Evolutionary conservation across 2,888 invertebrate species (phyloP), one percentile per base, ranked within the genome.

Genomic region (Globia sparganii): DNA sequence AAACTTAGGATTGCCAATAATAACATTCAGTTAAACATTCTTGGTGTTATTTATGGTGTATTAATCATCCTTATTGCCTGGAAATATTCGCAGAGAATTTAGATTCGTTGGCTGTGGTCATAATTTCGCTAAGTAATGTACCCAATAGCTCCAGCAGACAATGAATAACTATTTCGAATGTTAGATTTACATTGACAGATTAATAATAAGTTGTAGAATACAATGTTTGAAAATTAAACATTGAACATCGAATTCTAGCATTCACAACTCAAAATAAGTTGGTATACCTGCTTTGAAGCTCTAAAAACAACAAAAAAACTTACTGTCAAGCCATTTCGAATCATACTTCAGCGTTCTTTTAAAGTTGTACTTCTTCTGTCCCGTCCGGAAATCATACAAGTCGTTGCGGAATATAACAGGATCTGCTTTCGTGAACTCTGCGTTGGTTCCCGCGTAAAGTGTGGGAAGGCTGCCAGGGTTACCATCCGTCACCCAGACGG

Each of bases 261-360:
- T 37, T 72, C 34, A 56, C 18, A 31, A 59, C 67, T 31, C 5
- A 46, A n/a, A 49, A 46, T 43, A 21, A 61, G 1, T 46, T 66
- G 15, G n/a, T 49, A 40, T 53, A 25, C 1, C 58, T 69, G 15
- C 11, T 34, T 37, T 37, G 6, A 72, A 56, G 66, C 11, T 53
- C 43, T 6, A 68, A 80, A 61, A 49, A 40, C 28, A 28, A 53
- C 59, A 40, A 53, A 70, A 53, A 59, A 66, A 97, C 97, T 97
- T 92, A 98, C 98, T 98, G 92, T 98, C 98, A 78, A 98, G 95
- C 98, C 98, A 98, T 91, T 98, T 98, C 43, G 97, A 97, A 92
- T 98, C 98, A 87, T 97, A 97, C 93, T 97, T 97, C 88, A 98
- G 93, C 28, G 98, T 98, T 78, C 98, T 94, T 91, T 97, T 97